These are phyloP conservation scores for Diuraphis noxia DNA, from an alignment of 1,140 invertebrate species.

Conservation along the genomic window DNA sequence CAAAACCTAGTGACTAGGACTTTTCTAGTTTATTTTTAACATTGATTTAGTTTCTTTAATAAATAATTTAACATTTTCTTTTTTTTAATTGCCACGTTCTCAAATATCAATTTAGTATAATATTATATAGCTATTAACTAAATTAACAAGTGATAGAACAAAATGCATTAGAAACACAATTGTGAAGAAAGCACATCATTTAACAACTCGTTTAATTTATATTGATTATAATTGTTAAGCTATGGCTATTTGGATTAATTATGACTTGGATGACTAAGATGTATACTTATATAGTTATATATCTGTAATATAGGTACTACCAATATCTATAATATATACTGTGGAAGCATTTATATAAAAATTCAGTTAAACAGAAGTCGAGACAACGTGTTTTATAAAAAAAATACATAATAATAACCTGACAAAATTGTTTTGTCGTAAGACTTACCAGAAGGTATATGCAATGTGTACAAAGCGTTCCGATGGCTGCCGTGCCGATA, in stretches of 20 bases:
- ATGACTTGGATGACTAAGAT: not conserved
- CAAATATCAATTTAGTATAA: not conserved
- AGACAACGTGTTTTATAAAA: not conserved
- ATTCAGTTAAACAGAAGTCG: not conserved
- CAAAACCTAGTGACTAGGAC: too few species aligned
- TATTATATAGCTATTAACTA: not conserved
- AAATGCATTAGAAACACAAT: not conserved
- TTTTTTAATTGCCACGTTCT: not conserved
- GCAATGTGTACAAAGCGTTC: slow-evolving; percentile 62
- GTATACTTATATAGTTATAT: too few species aligned
- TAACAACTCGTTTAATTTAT: not conserved
- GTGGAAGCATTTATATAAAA: not conserved
- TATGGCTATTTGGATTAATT: not conserved
- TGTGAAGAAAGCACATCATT: not conserved
- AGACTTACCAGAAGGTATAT: slow-evolving; percentile 62
- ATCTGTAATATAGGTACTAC: too few species aligned
- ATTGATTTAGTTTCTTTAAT: too few species aligned
- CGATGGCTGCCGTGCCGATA: slow-evolving; percentile 61
- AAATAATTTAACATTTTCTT: too few species aligned
- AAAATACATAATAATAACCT: not conserved
- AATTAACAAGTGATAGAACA: not conserved
- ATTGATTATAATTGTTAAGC: not conserved
- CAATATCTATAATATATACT: too few species aligned
- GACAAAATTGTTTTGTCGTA: not conserved
- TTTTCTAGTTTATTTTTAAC: too few species aligned